phyloP scores from a whole-genome alignment of 2,113 vertebrate genomes.

The Vulpes ferrilata region DNA sequence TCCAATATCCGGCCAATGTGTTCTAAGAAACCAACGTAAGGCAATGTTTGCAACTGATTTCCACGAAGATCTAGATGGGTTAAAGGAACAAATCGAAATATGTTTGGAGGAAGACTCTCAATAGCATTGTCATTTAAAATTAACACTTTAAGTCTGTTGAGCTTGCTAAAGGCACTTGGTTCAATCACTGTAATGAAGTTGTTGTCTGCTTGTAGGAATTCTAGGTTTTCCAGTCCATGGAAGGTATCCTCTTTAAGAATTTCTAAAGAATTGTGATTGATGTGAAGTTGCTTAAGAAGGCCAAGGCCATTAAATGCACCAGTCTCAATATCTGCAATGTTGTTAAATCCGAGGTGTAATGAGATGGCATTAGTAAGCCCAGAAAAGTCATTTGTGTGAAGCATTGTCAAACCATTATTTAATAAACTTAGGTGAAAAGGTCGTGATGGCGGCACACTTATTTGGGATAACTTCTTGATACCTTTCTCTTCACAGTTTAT shows the following conservation, averaged over 20 bases:
- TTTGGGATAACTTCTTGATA: conserved; percentile 94
- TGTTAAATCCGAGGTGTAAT: conserved; percentile 97
- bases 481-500: conserved; percentile 96
- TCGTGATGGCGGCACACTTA: conserved; percentile 92
- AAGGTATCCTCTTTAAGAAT: conserved; percentile 97
- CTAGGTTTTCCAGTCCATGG: conserved; percentile 96
- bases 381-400: conserved; percentile 93
- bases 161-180: conserved; percentile 98
- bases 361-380: conserved; percentile 93
- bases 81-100: conserved; percentile 98
- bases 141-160: conserved; percentile 97
- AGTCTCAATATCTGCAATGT: conserved; percentile 96
- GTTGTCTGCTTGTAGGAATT: conserved; percentile 98
- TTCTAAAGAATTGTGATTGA: conserved; percentile 98
- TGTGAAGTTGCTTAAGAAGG: conserved; percentile 96
- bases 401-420: conserved; percentile 94
- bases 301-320: conserved; percentile 95
- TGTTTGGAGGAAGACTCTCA: conserved; percentile 95
- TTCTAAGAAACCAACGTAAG: conserved; percentile 98
- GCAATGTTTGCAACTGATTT: conserved; percentile 96
- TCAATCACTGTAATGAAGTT: conserved; percentile 98
- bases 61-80: conserved; percentile 98
- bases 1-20: conserved; percentile 98
- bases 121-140: conserved; percentile 99
- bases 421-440: conserved; percentile 96